Conservation (phyloP, 2,113 vertebrate genomes). For the Hippotragus niger region DNA sequence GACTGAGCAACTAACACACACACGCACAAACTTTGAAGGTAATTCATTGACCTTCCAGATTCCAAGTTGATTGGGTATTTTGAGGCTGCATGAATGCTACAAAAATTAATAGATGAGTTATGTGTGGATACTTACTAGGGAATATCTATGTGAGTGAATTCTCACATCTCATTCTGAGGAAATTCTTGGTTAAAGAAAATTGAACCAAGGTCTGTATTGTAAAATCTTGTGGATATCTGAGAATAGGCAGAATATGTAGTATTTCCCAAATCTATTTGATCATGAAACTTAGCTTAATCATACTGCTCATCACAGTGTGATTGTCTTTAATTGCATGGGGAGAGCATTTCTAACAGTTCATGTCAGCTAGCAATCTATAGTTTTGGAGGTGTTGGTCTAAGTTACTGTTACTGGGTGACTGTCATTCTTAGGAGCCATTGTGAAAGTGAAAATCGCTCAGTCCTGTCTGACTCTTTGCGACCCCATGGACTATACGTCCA, state of each 20-base stretch:
- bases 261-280: neutral
- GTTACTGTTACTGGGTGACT: neutral
- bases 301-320: neutral
- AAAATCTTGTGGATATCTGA: neutral
- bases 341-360: neutral
- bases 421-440: neutral
- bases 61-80: neutral
- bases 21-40: neutral
- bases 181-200: conserved; percentile 2
- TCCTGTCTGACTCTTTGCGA: accelerated
- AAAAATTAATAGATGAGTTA: neutral
- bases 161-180: neutral
- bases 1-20: neutral
- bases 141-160: neutral
- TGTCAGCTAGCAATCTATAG: neutral
- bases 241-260: neutral
- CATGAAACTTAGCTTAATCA: neutral
- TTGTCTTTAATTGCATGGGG: neutral
- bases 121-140: neutral
- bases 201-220: neutral
- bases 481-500: neutral
- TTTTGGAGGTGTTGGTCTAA: neutral
- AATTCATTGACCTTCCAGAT: neutral
- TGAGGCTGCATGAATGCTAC: neutral
- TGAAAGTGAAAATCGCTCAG: neutral